Evolutionary conservation across 1,140 invertebrate genomes (phyloP).

Genomic region (Streblospio benedicti): DNA sequence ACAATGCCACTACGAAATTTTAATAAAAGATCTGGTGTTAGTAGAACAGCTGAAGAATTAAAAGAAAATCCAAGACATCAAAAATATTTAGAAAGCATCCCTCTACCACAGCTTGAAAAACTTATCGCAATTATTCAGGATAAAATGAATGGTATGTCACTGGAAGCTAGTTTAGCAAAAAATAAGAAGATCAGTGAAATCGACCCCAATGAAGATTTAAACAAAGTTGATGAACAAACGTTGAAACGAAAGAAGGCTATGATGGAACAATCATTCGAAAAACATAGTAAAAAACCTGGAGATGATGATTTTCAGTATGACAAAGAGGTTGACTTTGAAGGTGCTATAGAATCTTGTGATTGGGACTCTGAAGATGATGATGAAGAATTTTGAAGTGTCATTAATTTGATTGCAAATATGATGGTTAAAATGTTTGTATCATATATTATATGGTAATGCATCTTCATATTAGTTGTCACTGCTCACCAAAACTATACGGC

Average conservation of each 20-base stretch:
- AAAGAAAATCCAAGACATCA: constrained; percentile 27
- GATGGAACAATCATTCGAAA: constrained; percentile 48
- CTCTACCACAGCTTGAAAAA: constrained; percentile 32
- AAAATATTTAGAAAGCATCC: constrained; percentile 31
- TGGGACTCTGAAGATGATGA: constrained; percentile 38
- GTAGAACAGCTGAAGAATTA: constrained; percentile 31
- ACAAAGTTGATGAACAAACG: constrained; percentile 44
- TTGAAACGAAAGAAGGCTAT: constrained; percentile 47
- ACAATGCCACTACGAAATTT: constrained; percentile 46
- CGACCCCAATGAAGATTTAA: constrained; percentile 50
- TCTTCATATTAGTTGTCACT: no score
- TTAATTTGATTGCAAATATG: no score
- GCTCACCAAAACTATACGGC: no score
- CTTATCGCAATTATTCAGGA: constrained; percentile 38
- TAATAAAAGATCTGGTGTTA: constrained; percentile 32
- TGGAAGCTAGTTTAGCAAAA: constrained; percentile 43
- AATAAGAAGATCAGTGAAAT: constrained; percentile 34
- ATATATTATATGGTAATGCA: no score
- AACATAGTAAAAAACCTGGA: constrained; percentile 42
- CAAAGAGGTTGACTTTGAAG: constrained; percentile 43
- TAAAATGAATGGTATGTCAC: constrained; percentile 31
- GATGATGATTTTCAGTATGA: constrained; percentile 50
- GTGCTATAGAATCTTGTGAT: constrained; percentile 27
- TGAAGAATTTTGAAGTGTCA: constrained; percentile 32
- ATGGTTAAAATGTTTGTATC: no score